Evolutionary conservation across 2,888 invertebrate genomes (phyloP).

Genomic region (Drosophila flavopinicola): DNA sequence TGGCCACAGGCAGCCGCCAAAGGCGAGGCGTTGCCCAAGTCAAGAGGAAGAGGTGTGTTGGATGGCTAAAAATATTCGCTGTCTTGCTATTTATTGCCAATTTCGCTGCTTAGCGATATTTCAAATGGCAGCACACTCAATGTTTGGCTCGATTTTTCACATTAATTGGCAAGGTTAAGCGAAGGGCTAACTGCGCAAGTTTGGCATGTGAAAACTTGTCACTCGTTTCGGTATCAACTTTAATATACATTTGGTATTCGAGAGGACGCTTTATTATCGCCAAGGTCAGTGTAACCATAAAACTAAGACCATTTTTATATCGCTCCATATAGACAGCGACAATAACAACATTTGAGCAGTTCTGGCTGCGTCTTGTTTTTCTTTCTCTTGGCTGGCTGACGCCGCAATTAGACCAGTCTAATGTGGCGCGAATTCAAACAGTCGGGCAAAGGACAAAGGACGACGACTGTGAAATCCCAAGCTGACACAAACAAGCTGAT

Average conservation of each 20-base stretch:
- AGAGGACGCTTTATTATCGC: constrained; percentile 34
- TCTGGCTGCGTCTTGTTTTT: constrained; percentile 30
- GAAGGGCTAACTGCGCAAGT: constrained; percentile 33
- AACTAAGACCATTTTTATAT: constrained; percentile 38
- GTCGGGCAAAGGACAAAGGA: constrained; percentile 23
- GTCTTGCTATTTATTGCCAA: constrained; percentile 66
- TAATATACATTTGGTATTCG: constrained; percentile 52
- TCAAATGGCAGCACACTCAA: constrained; percentile 21
- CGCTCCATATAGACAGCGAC: constrained; percentile 20
- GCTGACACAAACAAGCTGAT: too few relatives aligned
- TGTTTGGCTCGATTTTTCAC: constrained; percentile 62
- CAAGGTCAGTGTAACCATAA: constrained; percentile 72
- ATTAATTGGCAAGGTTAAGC: constrained; percentile 76
- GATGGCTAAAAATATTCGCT: constrained; percentile 45
- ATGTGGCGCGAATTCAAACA: constrained; percentile 54
- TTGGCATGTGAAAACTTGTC: constrained; percentile 56
- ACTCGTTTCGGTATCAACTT: constrained; percentile 34
- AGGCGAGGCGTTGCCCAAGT: constrained; percentile 31
- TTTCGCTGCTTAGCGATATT: constrained; percentile 40
- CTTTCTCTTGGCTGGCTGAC: constrained; percentile 50
- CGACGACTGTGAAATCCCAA: constrained; percentile 11
- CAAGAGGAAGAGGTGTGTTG: constrained; percentile 2
- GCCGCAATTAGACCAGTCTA: constrained; percentile 67
- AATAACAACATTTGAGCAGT: constrained; percentile 14
- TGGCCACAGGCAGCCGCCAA: constrained; percentile 32